Base-by-base conservation (phyloP, 2,888 invertebrate species). In the Thyatira batis region DNA sequence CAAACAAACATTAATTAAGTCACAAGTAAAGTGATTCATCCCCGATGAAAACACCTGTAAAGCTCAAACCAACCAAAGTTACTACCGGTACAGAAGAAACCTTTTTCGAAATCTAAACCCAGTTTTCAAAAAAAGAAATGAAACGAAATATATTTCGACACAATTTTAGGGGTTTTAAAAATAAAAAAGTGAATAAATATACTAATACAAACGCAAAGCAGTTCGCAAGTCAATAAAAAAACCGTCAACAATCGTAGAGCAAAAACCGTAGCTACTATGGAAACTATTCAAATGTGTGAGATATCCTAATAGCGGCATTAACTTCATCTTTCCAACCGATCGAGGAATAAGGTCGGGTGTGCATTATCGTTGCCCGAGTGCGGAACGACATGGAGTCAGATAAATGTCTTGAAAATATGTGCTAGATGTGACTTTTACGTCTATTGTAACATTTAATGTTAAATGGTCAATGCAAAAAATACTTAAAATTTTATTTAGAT, bases 261-360 rank as follows among this genome's bases (percentile, higher is more conserved):
- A 51, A 28, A 54, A 48, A 57, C 52, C 49, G 57, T 57, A n/a
- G n/a, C n/a, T n/a, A 63, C 53, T 57, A 63, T 55, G 45, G 65
- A 65, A 80, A 80, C 81, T 82, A 80, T 84, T 81, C 78, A 75
- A 84, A 85, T 80, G 77, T 74, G 75, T 76, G 73, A 81, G 80
- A 85, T 84, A 83, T 84, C 82, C 78, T 84, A 84, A 85, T 83
- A 77, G 83, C 66, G 55, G 78, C 75, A 84, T 84, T 83, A 82
- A 78, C 77, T 77, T 78, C 83, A 83, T 84, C 82, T 84, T 80
- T 73, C 72, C 75, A 74, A 54, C 73, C 82, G 79, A 82, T 84
- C 82, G 71, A 60, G 58, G 71, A 80, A 77, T 74, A 74, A 78
- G 78, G 78, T 76, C 70, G 73, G 60, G 60, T 61, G 60, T 74